Conservation (phyloP, 2,113 vertebrate genomes). For the Colius striatus region DNA sequence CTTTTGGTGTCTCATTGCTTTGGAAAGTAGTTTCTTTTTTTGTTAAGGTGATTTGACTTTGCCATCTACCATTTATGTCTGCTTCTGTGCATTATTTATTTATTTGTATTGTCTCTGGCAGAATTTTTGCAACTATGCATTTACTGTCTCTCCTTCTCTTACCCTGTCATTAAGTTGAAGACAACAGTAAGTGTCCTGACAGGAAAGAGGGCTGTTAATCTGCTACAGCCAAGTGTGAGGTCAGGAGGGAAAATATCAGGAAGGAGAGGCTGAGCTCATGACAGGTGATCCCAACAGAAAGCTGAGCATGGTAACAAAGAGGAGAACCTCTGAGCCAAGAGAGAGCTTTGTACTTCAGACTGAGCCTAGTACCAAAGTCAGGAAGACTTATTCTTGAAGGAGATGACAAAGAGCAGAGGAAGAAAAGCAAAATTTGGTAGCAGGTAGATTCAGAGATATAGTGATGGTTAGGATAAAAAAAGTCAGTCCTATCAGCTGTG, state of each 20-base stretch:
- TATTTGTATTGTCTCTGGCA: background rate
- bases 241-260: background rate
- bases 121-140: background rate
- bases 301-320: background rate
- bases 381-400: background rate
- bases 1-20: background rate
- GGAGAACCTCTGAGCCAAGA: background rate
- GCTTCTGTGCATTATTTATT: background rate
- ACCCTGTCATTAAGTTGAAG: background rate
- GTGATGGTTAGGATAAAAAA: background rate
- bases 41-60: background rate
- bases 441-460: background rate
- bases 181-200: background rate
- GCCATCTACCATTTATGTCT: background rate
- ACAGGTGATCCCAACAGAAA: background rate
- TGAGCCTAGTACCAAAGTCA: background rate
- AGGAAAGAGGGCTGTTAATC: background rate
- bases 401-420: background rate
- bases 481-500: background rate
- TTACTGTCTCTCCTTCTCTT: background rate
- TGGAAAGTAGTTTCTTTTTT: background rate
- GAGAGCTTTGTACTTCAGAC: background rate
- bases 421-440: background rate
- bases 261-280: background rate
- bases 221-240: background rate